Evolutionary conservation across 53 echinoderm and acorn worm genomes (phyloP), one percentile per base, ranked within the genome.

Genomic region (Stichopus horrens): DNA sequence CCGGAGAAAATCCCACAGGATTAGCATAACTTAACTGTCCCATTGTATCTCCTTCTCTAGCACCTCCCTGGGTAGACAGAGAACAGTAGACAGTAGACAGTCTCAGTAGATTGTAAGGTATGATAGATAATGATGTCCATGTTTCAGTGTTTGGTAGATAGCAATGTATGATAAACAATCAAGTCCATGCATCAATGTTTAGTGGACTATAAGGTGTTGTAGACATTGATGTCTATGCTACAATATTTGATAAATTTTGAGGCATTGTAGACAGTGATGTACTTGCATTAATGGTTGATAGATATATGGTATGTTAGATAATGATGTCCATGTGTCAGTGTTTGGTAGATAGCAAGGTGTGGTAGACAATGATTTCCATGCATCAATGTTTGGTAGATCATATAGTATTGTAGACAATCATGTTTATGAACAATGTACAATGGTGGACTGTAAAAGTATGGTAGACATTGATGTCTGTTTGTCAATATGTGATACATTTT

Each of bases 321-420:
- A 91, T 95, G 93, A 93, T 93, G 91, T 58, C 86, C 9, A 71
- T 92, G 18, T 91, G 84, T 85, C 88, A 92, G 9, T 86, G 88
- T 9, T 75, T 94, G 74, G 92, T 93, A 9, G 81, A 89, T 22
- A 90, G 79, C 74, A 88, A 93, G 93, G 95, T 92, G 80, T 77
- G 51, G 8, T 10, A n/a, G 79, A 91, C 60, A 91, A 0, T 94
- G 92, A 92, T 92, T 89, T 57, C 83, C 8, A 66, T 92, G 18
- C 89, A 89, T 85, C 88, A 92, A 7, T 86, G 88, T 9, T 75
- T 94, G 74, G 93, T 93, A 9, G 81, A 89, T 22, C 90, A 74
- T 73, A 88, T 92, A 92, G 95, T 92, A 79, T 79, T 75, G 53
- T 92, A 13, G 76, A 90, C 57, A 37, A 90, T 94, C 90, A 92